Evolutionary conservation across 2,888 invertebrate genomes (phyloP), one percentile per base, ranked within the genome.

Genomic region (Agriotes lineatus): DNA sequence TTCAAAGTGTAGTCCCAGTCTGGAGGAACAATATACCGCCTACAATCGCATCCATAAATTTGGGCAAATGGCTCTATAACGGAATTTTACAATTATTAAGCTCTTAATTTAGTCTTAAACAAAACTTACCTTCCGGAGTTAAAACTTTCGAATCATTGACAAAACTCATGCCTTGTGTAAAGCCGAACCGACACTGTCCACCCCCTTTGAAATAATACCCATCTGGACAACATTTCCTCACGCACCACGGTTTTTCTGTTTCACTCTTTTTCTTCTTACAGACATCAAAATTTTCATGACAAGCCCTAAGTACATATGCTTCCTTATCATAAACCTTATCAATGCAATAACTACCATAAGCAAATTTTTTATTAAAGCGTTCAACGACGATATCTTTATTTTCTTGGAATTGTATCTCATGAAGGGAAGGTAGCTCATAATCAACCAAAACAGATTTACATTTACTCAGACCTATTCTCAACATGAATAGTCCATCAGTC

Each of bases 151-250:
- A 33, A 20, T 66, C 62, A 19, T 69, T 69, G 1, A 12, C 14
- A 12, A 67, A 60, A 33, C 14, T 20, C n/a, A 59, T 9, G 7
- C 63, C 62, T 22, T 48, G 58, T 6, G 5, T 19, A 64, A 63
- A 70, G 16, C 7, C 30, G 4, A 37, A 30, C 20, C 19, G 56
- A 14, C 66, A 62, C 44, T 56, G 54, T 1, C 19, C 25, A n/a
- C 50, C 50, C 5, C 45, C 56, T 22, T 42, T 63, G 30, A 60
- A 70, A 22, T 12, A 50, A 35, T 65, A 30, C 6, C 72, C 72
- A 58, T 72, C 72, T 5, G 45, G 58, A 30, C 72, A 72, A 67
- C 72, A 72, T 65, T 72, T 72, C 20, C 64, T 56, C 6, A 72
- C 45, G 56, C 72, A 72, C 48, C 50, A 52, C 6, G 30, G 9